A percentile compares a stretch with the other conserved stretches of the same genome.
Evolutionary conservation across 2,113 vertebrate genomes (phyloP).

Genomic region (Haemorhous mexicanus): DNA sequence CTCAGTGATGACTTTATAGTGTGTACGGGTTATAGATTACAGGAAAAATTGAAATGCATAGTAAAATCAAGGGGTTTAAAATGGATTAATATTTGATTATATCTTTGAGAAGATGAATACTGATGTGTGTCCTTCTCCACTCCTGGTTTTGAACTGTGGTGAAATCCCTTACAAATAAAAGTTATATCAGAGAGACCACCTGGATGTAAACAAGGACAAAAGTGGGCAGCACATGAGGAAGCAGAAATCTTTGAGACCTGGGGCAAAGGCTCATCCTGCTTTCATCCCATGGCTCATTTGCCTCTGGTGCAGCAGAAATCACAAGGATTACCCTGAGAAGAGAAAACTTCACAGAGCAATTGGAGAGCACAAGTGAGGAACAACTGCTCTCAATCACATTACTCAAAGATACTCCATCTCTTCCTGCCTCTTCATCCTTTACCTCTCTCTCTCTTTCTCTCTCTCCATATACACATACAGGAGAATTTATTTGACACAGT

Average conservation of each 20-base stretch:
- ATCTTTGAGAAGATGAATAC: constrained; percentile 1
- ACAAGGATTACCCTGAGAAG: not conserved
- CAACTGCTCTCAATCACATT: not conserved
- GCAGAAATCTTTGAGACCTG: not conserved
- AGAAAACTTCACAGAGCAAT: not conserved
- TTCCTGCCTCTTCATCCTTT: not conserved
- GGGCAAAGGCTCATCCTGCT: constrained; percentile 17
- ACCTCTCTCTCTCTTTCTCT: not conserved
- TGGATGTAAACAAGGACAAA: constrained; percentile 11
- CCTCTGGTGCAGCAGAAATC: not conserved
- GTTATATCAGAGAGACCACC: not conserved
- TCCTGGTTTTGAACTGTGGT: not conserved
- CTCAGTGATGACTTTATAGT: constrained; percentile 69
- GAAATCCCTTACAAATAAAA: not conserved
- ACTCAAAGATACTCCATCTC: not conserved
- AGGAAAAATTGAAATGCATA: constrained; percentile 60
- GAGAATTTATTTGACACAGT: not conserved
- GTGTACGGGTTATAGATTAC: constrained; percentile 62
- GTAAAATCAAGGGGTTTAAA: constrained; percentile 48
- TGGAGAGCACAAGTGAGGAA: fast-evolving
- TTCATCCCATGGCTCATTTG: not conserved
- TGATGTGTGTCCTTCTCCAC: not conserved
- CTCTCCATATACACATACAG: not conserved
- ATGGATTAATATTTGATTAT: constrained; percentile 55
- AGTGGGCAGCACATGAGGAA: not conserved